Conservation (phyloP, 1,140 invertebrate genomes). For the Mercenaria mercenaria region DNA sequence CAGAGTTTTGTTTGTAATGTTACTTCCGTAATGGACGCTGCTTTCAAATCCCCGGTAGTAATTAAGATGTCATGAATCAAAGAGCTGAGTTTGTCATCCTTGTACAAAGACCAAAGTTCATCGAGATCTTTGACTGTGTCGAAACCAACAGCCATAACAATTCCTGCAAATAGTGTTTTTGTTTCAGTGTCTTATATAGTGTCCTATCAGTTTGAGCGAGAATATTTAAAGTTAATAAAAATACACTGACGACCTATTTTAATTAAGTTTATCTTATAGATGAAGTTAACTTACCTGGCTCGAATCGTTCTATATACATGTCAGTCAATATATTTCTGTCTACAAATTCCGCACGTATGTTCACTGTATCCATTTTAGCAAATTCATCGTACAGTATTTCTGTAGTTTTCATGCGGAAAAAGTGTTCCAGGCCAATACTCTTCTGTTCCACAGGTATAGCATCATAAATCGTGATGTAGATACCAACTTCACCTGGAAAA, state of each 20-base stretch:
- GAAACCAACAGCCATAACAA: slow-evolving; percentile 69
- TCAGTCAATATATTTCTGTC: slow-evolving; percentile 52
- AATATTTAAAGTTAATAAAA: no score
- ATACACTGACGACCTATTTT: no score
- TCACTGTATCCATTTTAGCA: slow-evolving; percentile 51
- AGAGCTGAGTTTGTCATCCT: slow-evolving; percentile 61
- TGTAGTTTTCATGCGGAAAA: slow-evolving; percentile 69
- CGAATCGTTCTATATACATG: slow-evolving; percentile 70
- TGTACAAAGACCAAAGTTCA: slow-evolving; percentile 58
- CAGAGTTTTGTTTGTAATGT: slow-evolving; percentile 72
- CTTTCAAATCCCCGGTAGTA: slow-evolving; percentile 62
- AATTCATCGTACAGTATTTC: slow-evolving; percentile 69
- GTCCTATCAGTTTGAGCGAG: no score
- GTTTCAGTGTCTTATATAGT: neutral
- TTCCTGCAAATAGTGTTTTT: slow-evolving; percentile 42
- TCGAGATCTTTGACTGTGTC: slow-evolving; percentile 64
- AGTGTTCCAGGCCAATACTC: slow-evolving; percentile 70
- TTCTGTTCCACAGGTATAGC: slow-evolving; percentile 64
- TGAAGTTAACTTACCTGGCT: slow-evolving; percentile 62
- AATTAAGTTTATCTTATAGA: no score
- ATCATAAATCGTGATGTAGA: slow-evolving; percentile 73
- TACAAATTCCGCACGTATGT: slow-evolving; percentile 69
- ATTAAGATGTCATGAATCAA: slow-evolving; percentile 73
- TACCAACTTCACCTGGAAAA: slow-evolving; percentile 71
- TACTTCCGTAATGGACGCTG: slow-evolving; percentile 56